phyloP scores from a whole-genome alignment of 1,140 invertebrate species.

The Bombus impatiens region DNA sequence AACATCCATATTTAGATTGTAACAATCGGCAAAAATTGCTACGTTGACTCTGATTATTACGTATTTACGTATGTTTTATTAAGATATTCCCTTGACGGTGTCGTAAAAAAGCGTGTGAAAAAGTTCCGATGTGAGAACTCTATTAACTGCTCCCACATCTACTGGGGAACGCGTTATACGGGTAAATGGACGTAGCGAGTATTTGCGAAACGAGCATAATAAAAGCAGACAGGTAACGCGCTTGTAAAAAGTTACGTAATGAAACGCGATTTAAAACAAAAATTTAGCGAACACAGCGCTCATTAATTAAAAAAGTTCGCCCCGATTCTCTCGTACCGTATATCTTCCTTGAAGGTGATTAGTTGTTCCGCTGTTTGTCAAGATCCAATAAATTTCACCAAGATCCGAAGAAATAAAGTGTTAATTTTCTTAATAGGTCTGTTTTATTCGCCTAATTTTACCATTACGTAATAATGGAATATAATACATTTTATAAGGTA shows the following conservation, averaged over 20 bases:
- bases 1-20: background rate
- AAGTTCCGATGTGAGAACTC: background rate
- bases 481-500: too few relatives aligned
- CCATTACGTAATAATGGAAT: background rate
- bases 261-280: conserved; percentile 28
- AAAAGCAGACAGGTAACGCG: background rate
- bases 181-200: background rate
- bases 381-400: background rate
- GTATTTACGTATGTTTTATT: background rate
- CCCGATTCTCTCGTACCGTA: background rate
- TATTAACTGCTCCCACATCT: conserved; percentile 20
- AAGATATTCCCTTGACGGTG: background rate
- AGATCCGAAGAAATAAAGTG: background rate
- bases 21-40: background rate
- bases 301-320: conserved; percentile 29
- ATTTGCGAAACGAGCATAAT: conserved; percentile 26
- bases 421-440: background rate
- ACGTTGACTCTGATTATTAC: background rate
- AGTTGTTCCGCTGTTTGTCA: background rate
- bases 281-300: background rate
- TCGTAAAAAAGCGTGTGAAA: background rate
- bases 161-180: background rate
- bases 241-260: conserved; percentile 41
- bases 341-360: conserved; percentile 3
- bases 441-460: background rate